Base-by-base conservation (phyloP, 2,797 vertebrate species). In the Diplodus sargus region DNA sequence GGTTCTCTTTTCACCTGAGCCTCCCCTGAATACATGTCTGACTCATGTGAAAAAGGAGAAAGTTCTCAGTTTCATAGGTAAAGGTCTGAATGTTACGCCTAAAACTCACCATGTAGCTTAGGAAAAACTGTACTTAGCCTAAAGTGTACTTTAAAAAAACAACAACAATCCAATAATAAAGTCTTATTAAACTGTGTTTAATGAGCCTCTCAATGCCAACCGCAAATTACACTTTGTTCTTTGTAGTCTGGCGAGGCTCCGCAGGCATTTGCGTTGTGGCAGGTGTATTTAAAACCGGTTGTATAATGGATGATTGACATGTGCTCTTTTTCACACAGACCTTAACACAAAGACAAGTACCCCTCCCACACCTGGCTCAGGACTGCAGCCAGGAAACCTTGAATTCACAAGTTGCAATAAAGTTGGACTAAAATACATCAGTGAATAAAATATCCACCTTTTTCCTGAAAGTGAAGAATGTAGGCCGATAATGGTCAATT, bases 271-370 rank as follows among this genome's bases (percentile, higher is more conserved):
- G 20, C 34, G 54, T 23, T 69, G 59, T 47, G 52, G 56, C 63
- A 53, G 57, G 43, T 74, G 52, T 48, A 48, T 12, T 47, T 23
- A 28, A 23, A 47, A 39, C 39, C 61, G 23, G 17, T 16, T 47
- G n/a, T 65, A 58, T 48, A 71, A 59, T 0, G n/a, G 3, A 59
- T 63, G 73, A 83, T n/a, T 86, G 77, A 69, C 67, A 84, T 20
- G n/a, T 25, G 52, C 20, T 54, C 7, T 4, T 59, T 63, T 64
- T 42, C 42, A n/a, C 34, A 49, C 23, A 65, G 22, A 48, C 47
- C 54, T 47, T 5, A 57, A 45, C 5, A 18, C 23, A 59, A 59
- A 58, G n/a, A 30, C 22, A 0, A 25, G 61, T 76, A 54, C 42
- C 22, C 15, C 39, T 76, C 47, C 11, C 59, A 60, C 20, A n/a